A percentile compares a stretch with the other conserved stretches of the same genome.
Conservation (phyloP, 2,113 vertebrate species). For the Erythrocercus mccallii region DNA sequence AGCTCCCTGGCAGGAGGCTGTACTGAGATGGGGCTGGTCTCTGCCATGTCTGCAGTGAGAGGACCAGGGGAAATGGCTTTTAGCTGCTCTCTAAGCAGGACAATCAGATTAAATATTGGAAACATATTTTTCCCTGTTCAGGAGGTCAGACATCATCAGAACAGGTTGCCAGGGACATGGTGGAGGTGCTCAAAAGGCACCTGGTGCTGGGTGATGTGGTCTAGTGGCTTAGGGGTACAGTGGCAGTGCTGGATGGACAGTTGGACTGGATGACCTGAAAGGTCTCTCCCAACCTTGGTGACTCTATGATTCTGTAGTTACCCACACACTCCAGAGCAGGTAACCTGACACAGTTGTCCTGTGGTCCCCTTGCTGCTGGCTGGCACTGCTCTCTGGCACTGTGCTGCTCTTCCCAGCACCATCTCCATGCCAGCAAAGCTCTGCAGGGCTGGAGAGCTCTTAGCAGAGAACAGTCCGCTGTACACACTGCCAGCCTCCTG, state of each 20-base stretch:
- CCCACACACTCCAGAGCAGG: accelerated
- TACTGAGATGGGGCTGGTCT: not conserved
- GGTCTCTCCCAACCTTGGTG: not conserved
- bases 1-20: not conserved
- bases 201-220: not conserved
- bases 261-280: not conserved
- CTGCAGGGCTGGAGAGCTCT: not conserved
- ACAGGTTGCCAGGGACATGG: not conserved
- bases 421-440: not conserved
- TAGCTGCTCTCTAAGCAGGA: not conserved
- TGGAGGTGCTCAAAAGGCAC: not conserved
- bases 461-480: not conserved
- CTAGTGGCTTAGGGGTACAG: not conserved
- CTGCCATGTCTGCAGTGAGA: not conserved
- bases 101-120: not conserved
- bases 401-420: not conserved
- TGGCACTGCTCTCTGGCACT: accelerated
- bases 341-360: not conserved
- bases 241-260: not conserved
- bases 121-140: not conserved
- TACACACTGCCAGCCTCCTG: accelerated
- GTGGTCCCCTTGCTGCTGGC: accelerated
- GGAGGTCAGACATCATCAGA: not conserved
- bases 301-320: not conserved
- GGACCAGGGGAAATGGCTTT: not conserved